Base-by-base conservation (phyloP, 64 coral and sea anemone species). In the Montipora capricornis region DNA sequence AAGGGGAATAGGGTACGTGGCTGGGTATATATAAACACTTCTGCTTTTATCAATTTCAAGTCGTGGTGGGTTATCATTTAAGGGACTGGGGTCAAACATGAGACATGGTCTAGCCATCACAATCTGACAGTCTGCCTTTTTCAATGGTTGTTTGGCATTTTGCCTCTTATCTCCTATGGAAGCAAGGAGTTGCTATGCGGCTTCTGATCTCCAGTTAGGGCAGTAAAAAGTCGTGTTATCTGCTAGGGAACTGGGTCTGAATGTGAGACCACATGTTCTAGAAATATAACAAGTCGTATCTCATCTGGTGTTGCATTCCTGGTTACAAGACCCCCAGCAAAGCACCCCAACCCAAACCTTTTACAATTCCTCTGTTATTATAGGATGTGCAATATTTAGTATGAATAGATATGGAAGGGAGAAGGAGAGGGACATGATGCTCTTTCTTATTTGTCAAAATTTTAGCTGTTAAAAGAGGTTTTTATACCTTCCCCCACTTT, bases 11-110 rank as follows among this genome's bases (percentile, higher is more conserved):
- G n/a, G n/a, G n/a, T n/a, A n/a, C n/a, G n/a, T n/a, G n/a, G n/a
- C n/a, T n/a, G n/a, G n/a, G n/a, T n/a, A n/a, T n/a, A n/a, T n/a
- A n/a, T n/a, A 48, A 76, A 76, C 74, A 76, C 13, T 76, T 76
- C 74, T 76, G 74, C 74, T 76, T 44, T 76, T 47, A 76, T 76
- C 74, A 76, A 76, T 47, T 44, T 76, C 26, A 45, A 76, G 74
- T 44, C 74, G 74, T 76, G 74, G 47, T 76, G 74, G 24, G 74
- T 76, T 45, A 76, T 76, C 74, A 47, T 44, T 76, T 44, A 76
- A 45, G 29, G 24, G 74, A 76, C 74, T 76, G 74, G 16, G 44
- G 26, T 76, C 74, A 76, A 76, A 76, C 74, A 76, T 76, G 6
- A 76, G 74, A 76, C 61, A 66, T 66, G 61, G 61, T 66, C 61